phyloP scores from a whole-genome alignment of 2,113 vertebrate species.

The Sturnus vulgaris region DNA sequence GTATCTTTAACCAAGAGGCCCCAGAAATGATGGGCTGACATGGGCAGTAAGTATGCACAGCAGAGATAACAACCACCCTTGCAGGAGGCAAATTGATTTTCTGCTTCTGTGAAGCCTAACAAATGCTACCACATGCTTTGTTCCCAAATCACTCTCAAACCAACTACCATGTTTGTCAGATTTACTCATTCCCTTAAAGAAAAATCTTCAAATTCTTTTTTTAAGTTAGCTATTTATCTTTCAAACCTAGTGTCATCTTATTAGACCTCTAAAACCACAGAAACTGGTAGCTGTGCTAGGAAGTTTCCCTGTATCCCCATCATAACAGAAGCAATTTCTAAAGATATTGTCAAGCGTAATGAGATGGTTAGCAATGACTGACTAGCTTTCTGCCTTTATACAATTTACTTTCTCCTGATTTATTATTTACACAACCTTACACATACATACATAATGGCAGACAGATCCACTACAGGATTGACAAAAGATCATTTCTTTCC shows the following conservation, averaged over 20 bases:
- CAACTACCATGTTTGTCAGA: not conserved
- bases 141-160: not conserved
- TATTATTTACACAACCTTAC: not conserved
- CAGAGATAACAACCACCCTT: not conserved
- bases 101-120: constrained; percentile 23
- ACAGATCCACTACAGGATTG: not conserved
- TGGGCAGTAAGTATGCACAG: not conserved
- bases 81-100: constrained; percentile 29
- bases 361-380: not conserved
- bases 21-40: not conserved
- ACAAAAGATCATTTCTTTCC: not conserved
- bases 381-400: not conserved
- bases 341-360: not conserved
- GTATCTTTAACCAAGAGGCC: not conserved
- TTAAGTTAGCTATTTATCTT: not conserved
- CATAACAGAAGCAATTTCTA: not conserved
- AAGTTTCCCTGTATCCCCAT: not conserved
- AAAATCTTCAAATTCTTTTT: not conserved
- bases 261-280: not conserved
- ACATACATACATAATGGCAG: not conserved
- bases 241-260: not conserved
- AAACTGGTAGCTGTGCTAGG: not conserved
- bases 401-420: not conserved
- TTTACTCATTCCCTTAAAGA: not conserved
- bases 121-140: not conserved